phyloP scores from a whole-genome alignment of 1,140 invertebrate genomes.

The Drosophila littoralis region DNA sequence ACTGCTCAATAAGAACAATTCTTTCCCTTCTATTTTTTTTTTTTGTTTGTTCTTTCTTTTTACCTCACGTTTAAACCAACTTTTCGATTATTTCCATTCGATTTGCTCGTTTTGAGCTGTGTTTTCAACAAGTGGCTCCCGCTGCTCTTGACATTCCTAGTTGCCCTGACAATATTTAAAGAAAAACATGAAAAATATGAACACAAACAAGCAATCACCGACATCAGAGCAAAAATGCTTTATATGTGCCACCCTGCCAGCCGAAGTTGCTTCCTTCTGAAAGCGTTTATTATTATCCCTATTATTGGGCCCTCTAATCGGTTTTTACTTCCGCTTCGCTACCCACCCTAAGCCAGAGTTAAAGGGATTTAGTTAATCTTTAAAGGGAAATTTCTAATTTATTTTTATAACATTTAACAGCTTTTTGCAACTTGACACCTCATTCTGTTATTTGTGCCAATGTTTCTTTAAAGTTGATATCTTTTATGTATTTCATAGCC shows the following conservation, averaged over 20 bases:
- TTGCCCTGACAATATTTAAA: constrained; percentile 37
- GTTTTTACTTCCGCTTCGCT: constrained; percentile 8
- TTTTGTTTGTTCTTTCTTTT: constrained; percentile 2
- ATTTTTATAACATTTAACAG: too few species aligned
- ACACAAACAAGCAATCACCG: constrained; percentile 47
- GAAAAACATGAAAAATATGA: constrained; percentile 41
- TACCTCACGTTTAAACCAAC: constrained; percentile 21
- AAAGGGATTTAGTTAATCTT: background rate
- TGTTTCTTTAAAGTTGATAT: background rate
- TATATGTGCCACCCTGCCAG: background rate
- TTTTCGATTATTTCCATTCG: constrained; percentile 55
- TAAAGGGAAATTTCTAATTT: too few species aligned
- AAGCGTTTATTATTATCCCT: constrained; percentile 17
- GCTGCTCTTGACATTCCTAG: background rate
- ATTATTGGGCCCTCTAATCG: constrained; percentile 19
- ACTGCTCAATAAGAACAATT: background rate
- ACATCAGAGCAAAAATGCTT: constrained; percentile 13
- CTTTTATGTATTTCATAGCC: background rate
- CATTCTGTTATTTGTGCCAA: too few species aligned
- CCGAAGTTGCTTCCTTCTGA: background rate
- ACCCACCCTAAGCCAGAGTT: background rate
- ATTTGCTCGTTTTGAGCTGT: constrained; percentile 42
- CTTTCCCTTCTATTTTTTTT: constrained; percentile 1
- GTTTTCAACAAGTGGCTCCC: constrained; percentile 41
- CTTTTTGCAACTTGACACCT: too few species aligned